Conservation (phyloP, 2,888 invertebrate species). For the Nomada flava region DNA sequence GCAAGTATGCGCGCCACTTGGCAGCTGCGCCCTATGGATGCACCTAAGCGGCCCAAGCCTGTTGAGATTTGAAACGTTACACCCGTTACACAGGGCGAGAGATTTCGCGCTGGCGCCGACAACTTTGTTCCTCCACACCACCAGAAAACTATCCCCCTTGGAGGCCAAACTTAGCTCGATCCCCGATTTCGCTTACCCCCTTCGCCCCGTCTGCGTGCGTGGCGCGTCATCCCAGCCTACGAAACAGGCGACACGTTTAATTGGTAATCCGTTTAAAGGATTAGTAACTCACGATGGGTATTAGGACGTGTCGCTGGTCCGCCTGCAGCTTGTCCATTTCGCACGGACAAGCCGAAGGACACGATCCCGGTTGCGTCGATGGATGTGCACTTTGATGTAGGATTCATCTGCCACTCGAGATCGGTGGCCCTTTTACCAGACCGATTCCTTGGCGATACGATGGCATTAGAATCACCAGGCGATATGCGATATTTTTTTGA, state of each 20-base stretch:
- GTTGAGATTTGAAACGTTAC: conserved; percentile 78
- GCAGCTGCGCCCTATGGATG: conserved; percentile 65
- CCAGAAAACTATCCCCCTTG: conserved; percentile 31
- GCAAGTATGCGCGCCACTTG: conserved; percentile 74
- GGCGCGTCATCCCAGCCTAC: conserved; percentile 62
- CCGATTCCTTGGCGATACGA: conserved; percentile 16
- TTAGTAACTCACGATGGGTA: conserved; percentile 82
- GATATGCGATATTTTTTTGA: not conserved
- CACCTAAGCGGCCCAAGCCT: conserved; percentile 66
- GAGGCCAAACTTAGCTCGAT: conserved; percentile 56
- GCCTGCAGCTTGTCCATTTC: conserved; percentile 79
- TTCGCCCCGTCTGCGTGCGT: conserved; percentile 21
- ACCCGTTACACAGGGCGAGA: conserved; percentile 66
- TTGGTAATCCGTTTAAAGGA: conserved; percentile 84
- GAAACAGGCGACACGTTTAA: conserved; percentile 80
- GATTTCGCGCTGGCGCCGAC: conserved; percentile 55
- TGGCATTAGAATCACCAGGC: not conserved
- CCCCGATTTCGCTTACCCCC: conserved; percentile 17
- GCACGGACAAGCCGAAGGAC: conserved; percentile 79
- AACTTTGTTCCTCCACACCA: conserved; percentile 31
- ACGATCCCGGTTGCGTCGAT: conserved; percentile 66
- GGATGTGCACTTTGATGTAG: conserved; percentile 42
- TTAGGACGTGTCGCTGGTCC: conserved; percentile 80
- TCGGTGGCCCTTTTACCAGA: conserved; percentile 25
- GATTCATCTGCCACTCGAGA: conserved; percentile 15